Evolutionary conservation across 92 coral and sea anemone genomes (phyloP).

Genomic region (Zoanthus solanderi): DNA sequence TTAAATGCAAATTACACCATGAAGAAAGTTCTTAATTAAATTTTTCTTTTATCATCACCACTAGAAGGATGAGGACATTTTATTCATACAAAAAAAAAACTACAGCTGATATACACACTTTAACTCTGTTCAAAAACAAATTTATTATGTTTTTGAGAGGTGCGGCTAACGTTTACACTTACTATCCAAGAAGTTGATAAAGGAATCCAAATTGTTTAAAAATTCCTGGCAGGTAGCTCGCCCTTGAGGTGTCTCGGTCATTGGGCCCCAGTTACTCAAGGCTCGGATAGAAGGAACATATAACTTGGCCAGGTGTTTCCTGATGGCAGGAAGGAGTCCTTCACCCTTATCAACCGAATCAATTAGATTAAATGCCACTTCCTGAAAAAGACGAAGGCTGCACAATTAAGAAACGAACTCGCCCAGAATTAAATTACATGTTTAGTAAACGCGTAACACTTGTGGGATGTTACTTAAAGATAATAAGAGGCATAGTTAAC

Average conservation of each 20-base stretch:
- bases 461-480: too few species aligned
- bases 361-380: conserved; percentile 73
- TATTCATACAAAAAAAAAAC: too few species aligned
- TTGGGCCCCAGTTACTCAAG: conserved; percentile 81
- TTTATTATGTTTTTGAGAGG: not conserved
- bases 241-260: conserved; percentile 85
- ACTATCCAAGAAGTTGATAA: conserved; percentile 87
- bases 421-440: not conserved
- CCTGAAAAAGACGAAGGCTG: conserved; percentile 48
- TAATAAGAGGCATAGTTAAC: too few species aligned
- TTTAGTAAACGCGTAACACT: not conserved
- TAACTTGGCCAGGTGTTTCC: conserved; percentile 67
- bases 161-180: conserved; percentile 10
- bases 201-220: conserved; percentile 76
- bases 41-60: too few species aligned
- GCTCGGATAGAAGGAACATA: conserved; percentile 80
- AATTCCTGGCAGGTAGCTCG: conserved; percentile 68
- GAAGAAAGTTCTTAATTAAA: too few species aligned
- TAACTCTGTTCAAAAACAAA: too few species aligned
- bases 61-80: too few species aligned
- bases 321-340: conserved; percentile 73
- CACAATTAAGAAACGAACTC: not conserved
- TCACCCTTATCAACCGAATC: conserved; percentile 60
- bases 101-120: too few species aligned
- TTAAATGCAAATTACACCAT: too few species aligned